Evolutionary conservation across 1,140 invertebrate species (phyloP), one percentile per base, ranked within the genome.

Genomic region (Pachyrhynchus sulphureomaculatus): DNA sequence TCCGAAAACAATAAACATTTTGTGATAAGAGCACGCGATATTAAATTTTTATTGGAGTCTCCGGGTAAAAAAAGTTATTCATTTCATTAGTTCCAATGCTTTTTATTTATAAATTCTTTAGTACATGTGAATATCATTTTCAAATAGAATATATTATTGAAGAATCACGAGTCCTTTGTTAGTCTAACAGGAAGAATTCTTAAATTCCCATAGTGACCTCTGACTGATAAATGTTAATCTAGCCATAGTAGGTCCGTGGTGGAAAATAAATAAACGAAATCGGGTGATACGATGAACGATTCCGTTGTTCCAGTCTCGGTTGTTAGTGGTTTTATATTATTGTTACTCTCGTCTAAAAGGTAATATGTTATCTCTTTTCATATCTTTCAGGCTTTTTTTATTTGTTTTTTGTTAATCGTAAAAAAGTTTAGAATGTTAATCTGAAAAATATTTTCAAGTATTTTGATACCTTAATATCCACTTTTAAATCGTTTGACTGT

Each of bases 311-410:
- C 59, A 4, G 52, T 62, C 4, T 53, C 59, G 17, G 49, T 51
- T 39, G 10, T 60, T 15, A 32, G 34, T 17, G 59, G 59, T 10
- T 47, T 54, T 15, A 32, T 54, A 12, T 45, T 55, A n/a, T 48
- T 53, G 49, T 55, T 60, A 60, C 24, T 53, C 24, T 54, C 36
- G 32, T 52, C 36, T 6, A 59, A 51, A 62, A 62, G 59, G 59
- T 62, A 62, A 54, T 20, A 32, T 39, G 49, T 13, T 13, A 52
- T 36, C 18, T 49, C 47, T 15, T 13, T 47, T 23, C 21, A 39
- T 17, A 39, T n/a, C 13, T 39, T 17, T 29, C 4, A 17, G 18
- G 18, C 5, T 13, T 13, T 29, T 47, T 29, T 47, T 9, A 5
- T 47, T 47, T 23, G 10, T 13, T 20, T 13, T 12, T 18, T 23